Percentiles rank a stretch among this genome's conserved stretches.
These are phyloP conservation scores for Pantelozetes paolii DNA, from an alignment of 2,888 invertebrate species.

Conservation along the genomic window DNA sequence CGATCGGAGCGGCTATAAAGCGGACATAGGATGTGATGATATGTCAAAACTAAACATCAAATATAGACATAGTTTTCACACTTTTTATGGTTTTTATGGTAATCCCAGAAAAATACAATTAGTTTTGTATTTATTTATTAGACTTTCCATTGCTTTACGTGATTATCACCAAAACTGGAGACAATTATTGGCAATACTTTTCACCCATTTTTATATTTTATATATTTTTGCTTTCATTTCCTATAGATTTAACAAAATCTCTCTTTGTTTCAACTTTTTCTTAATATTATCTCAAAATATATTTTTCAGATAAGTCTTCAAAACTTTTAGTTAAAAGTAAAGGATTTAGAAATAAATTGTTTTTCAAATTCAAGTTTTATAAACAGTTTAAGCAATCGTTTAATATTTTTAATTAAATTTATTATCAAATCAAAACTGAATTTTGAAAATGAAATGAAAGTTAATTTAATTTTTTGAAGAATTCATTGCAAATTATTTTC, in stretches of 20 bases:
- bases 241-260: too few relatives aligned
- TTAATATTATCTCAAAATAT: too few relatives aligned
- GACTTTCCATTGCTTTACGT: neutral
- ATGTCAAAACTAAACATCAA: neutral
- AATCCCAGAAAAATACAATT: conserved; percentile 5
- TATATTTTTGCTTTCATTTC: neutral
- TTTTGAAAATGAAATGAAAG: too few relatives aligned
- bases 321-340: too few relatives aligned
- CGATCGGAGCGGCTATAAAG: neutral
- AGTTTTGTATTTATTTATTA: neutral
- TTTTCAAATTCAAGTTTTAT: neutral
- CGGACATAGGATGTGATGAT: conserved; percentile 3
- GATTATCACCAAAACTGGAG: neutral
- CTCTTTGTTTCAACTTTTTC: too few relatives aligned
- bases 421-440: too few relatives aligned
- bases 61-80: neutral
- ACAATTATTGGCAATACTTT: neutral
- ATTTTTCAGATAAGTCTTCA: too few relatives aligned
- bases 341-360: conserved; percentile 12
- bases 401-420: too few relatives aligned
- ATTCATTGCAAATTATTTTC: too few relatives aligned
- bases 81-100: neutral
- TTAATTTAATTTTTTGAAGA: too few relatives aligned
- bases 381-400: too few relatives aligned
- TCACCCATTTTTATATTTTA: too few relatives aligned